phyloP scores from a whole-genome alignment of 1,140 invertebrate species.

The Lepidotrigona ventralis region DNA sequence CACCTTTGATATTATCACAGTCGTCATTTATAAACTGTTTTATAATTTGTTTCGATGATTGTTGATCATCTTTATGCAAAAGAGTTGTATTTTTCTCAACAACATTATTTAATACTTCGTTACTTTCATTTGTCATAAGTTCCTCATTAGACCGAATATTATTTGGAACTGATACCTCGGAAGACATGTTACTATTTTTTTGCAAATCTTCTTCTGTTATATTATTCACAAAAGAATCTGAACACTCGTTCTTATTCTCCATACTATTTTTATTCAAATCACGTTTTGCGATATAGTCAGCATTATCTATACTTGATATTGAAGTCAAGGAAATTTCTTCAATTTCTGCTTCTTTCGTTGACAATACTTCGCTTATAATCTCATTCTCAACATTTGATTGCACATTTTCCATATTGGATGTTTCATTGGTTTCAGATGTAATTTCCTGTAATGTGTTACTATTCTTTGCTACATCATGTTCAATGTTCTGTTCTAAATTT shows the following conservation, averaged over 20 bases:
- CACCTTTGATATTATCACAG: constrained; percentile 46
- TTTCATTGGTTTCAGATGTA: background rate
- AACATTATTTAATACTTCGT: constrained; percentile 12
- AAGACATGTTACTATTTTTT: constrained; percentile 34
- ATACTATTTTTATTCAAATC: background rate
- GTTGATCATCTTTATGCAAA: constrained; percentile 21
- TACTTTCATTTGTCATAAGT: constrained; percentile 20
- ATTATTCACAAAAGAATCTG: background rate
- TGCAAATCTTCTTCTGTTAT: background rate
- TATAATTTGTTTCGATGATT: background rate
- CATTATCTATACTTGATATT: constrained; percentile 5
- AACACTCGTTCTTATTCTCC: background rate
- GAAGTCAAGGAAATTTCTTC: background rate
- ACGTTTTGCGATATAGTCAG: constrained; percentile 10
- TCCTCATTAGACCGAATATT: constrained; percentile 9
- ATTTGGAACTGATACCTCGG: constrained; percentile 3
- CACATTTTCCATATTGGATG: background rate
- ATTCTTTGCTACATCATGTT: constrained; percentile 2
- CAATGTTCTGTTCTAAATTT: constrained; percentile 9
- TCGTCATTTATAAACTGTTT: constrained; percentile 31
- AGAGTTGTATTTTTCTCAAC: background rate
- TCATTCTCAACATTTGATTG: constrained; percentile 13
- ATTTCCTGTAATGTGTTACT: background rate
- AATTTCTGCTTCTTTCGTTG: background rate
- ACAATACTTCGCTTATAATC: background rate